Base-by-base conservation (phyloP, 2,113 vertebrate genomes). In the Urocolius indicus region DNA sequence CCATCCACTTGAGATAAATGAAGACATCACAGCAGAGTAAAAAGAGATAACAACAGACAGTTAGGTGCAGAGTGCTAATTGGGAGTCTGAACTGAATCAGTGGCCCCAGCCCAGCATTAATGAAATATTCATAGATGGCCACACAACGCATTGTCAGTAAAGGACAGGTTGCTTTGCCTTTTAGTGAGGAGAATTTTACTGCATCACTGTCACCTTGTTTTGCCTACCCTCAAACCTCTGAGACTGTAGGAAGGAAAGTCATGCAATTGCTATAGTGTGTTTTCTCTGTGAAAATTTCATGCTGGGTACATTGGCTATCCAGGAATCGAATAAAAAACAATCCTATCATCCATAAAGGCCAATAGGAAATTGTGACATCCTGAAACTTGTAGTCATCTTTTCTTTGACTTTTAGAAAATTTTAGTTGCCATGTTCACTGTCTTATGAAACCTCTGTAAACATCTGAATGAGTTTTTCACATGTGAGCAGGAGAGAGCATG, bases 41-140 rank as follows among this genome's bases (percentile, higher is more conserved):
- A 95, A 96, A 90, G 84, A 93, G 91, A 95, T 95, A 96, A 95
- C 94, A 95, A 88, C 94, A 97, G 96, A 95, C 94, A 96, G 95
- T 95, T 93, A 87, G 87, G 93, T 96, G 90, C 95, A 97, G 82
- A 93, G 95, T 94, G 95, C 94, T 97, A 97, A 96, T 95, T 96
- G 96, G 93, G 92, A 96, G 90, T 95, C 87, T 96, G 96, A 95
- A 95, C 95, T 96, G 94, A 97, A 96, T 78, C 90, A 84, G 92
- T 92, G 90, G 90, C 92, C 94, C 87, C 93, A 95, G 90, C 83
- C 76, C 72, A 93, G 85, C 92, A 81, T 84, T 96, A 96, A 96
- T 96, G 95, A 97, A 97, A 95, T 96, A 96, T 95, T 96, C 95
- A 95, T 95, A 91, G 94, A 78, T 0, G 6, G 79, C 87, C 92